A percentile compares a stretch with the other conserved stretches of the same genome.
These are phyloP conservation scores for Halesus radiatus DNA, from an alignment of 1,140 invertebrate genomes.

Conservation along the genomic window DNA sequence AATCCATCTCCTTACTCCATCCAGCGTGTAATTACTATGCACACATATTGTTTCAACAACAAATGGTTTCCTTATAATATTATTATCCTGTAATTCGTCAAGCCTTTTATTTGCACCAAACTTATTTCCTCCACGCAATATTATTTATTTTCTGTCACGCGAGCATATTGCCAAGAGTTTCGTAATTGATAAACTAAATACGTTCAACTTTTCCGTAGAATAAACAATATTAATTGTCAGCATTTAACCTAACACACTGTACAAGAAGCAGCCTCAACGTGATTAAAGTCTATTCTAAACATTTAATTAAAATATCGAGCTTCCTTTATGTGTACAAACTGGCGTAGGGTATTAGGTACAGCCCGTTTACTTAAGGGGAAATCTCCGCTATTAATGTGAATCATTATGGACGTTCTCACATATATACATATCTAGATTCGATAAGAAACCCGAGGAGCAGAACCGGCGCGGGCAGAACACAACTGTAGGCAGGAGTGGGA, in stretches of 20 bases:
- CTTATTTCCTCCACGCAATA: too few species aligned
- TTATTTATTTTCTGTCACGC: too few species aligned
- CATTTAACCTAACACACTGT: background rate
- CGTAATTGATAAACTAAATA: too few species aligned
- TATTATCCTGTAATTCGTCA: too few species aligned
- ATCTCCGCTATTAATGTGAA: conserved; percentile 19
- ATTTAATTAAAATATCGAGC: conserved; percentile 16
- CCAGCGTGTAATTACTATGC: too few species aligned
- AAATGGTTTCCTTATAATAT: too few species aligned
- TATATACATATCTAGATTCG: conserved; percentile 26
- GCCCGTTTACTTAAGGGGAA: conserved; percentile 12
- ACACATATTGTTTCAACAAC: too few species aligned
- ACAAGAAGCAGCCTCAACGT: background rate
- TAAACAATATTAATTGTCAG: background rate
- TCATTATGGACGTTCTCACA: conserved; percentile 29
- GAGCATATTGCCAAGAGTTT: too few species aligned
- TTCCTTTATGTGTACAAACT: conserved; percentile 18
- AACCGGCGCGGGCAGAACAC: conserved; percentile 3
- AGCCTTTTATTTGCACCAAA: too few species aligned
- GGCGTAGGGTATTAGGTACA: background rate
- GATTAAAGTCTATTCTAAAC: conserved; percentile 12
- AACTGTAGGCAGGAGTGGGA: conserved; percentile 31
- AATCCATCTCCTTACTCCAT: too few species aligned
- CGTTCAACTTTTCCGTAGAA: too few species aligned
- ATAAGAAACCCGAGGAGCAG: conserved; percentile 36